A percentile compares a stretch with the other conserved stretches of the same genome.
phyloP scores from a whole-genome alignment of 2,797 vertebrate species.

The Cetoscarus ocellatus region DNA sequence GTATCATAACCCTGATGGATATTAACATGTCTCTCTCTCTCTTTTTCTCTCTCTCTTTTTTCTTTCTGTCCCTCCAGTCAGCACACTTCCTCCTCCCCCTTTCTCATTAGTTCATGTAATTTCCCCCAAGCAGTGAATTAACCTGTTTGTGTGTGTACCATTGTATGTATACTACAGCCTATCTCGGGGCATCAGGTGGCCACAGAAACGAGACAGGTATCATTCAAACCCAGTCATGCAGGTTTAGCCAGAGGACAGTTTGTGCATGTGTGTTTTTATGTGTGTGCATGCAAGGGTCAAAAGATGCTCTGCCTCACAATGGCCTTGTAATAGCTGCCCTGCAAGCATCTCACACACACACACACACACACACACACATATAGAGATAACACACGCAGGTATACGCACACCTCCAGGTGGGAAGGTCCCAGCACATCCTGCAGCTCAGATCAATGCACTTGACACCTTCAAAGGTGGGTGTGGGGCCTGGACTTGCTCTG shows the following conservation, averaged over 20 bases:
- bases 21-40: constrained; percentile 48
- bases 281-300: constrained; percentile 73
- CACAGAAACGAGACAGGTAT: constrained; percentile 64
- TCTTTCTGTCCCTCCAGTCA: constrained; percentile 38
- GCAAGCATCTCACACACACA: constrained; percentile 65
- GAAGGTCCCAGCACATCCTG: constrained; percentile 88
- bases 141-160: constrained; percentile 53
- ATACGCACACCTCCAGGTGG: constrained; percentile 84
- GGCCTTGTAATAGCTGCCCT: constrained; percentile 83
- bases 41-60: constrained; percentile 1
- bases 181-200: constrained; percentile 73
- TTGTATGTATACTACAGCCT: constrained; percentile 34
- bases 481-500: constrained; percentile 89
- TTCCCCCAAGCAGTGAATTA: constrained; percentile 58
- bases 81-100: constrained; percentile 43
- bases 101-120: constrained; percentile 66
- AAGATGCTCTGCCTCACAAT: constrained; percentile 65
- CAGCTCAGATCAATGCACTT: constrained; percentile 93
- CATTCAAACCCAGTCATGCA: constrained; percentile 53
- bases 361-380: constrained; percentile 10
- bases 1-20: constrained; percentile 79
- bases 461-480: constrained; percentile 91
- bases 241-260: constrained; percentile 79
- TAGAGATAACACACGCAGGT: constrained; percentile 12
- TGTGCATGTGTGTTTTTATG: constrained; percentile 56